These are phyloP conservation scores for Willowsia nigromaculata DNA, from an alignment of 2,888 invertebrate genomes.

Conservation along the genomic window DNA sequence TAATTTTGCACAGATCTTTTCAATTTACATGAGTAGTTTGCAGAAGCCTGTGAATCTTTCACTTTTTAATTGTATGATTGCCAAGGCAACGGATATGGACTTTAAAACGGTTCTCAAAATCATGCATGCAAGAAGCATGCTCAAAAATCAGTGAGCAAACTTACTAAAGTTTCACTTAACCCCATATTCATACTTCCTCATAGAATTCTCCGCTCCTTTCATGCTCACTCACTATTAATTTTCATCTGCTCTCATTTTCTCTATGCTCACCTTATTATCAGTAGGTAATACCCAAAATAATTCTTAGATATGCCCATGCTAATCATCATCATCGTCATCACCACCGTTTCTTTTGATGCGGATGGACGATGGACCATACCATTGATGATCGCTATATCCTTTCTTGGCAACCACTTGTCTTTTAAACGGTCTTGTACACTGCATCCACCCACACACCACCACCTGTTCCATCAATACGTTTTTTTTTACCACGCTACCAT, in stretches of 20 bases:
- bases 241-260: neutral
- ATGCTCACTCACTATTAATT: conserved; percentile 19
- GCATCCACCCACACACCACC: conserved; percentile 6
- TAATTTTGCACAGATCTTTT: too few species aligned
- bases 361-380: neutral
- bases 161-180: neutral
- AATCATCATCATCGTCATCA: neutral
- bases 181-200: neutral
- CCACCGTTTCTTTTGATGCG: neutral
- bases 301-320: neutral
- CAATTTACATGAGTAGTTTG: too few species aligned
- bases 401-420: conserved; percentile 1
- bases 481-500: neutral
- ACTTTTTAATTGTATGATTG: too few species aligned
- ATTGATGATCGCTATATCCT: neutral
- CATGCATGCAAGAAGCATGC: too few species aligned
- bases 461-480: neutral
- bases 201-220: neutral
- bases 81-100: too few species aligned
- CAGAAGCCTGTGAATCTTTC: too few species aligned
- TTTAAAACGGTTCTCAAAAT: too few species aligned
- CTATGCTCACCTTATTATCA: neutral
- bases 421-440: neutral
- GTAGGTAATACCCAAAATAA: neutral
- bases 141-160: too few species aligned